Conservation (phyloP, 2,888 invertebrate species). For the Drosophila siamana region DNA sequence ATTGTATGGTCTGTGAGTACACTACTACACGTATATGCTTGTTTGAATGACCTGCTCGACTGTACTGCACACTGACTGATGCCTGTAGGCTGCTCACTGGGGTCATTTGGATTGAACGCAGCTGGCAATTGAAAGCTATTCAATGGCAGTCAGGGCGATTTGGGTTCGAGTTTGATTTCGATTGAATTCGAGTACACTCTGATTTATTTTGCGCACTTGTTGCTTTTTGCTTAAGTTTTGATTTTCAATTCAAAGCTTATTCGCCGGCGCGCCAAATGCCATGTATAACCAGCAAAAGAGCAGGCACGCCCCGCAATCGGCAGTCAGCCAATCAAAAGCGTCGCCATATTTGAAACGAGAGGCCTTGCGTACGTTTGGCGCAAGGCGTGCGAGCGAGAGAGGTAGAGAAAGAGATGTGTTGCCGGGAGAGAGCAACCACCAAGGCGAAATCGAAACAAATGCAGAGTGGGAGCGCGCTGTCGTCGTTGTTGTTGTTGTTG, state of each 20-base stretch:
- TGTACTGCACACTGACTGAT: slow-evolving; percentile 2
- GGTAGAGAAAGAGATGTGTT: slow-evolving; percentile 7
- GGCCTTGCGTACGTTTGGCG: slow-evolving; percentile 29
- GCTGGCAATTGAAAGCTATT: slow-evolving; percentile 63
- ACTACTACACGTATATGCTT: slow-evolving; percentile 4
- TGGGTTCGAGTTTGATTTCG: slow-evolving; percentile 42
- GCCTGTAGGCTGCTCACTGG: slow-evolving; percentile 6
- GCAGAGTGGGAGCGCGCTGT: slow-evolving; percentile 55
- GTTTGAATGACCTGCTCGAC: slow-evolving; percentile 18
- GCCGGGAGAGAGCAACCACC: slow-evolving; percentile 31
- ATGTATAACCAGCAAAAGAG: slow-evolving; percentile 39
- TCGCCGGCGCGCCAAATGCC: slow-evolving; percentile 40
- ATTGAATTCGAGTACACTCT: slow-evolving; percentile 33
- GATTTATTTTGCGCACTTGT: slow-evolving; percentile 64
- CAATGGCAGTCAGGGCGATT: slow-evolving; percentile 51
- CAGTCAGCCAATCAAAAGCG: slow-evolving; percentile 57
- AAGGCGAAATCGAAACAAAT: slow-evolving; percentile 53
- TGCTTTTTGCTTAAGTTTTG: slow-evolving; percentile 49
- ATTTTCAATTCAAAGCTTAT: slow-evolving; percentile 40
- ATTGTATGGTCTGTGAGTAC: slow-evolving; percentile 19
- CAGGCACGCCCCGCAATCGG: slow-evolving; percentile 39
- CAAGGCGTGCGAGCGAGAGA: slow-evolving; percentile 24
- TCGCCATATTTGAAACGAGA: slow-evolving; percentile 78
- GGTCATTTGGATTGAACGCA: slow-evolving; percentile 57
- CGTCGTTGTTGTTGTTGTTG: slow-evolving; percentile 22